A percentile compares a stretch with the other conserved stretches of the same genome.
Conservation (phyloP, 2,888 invertebrate species). For the Epirrita christyi region DNA sequence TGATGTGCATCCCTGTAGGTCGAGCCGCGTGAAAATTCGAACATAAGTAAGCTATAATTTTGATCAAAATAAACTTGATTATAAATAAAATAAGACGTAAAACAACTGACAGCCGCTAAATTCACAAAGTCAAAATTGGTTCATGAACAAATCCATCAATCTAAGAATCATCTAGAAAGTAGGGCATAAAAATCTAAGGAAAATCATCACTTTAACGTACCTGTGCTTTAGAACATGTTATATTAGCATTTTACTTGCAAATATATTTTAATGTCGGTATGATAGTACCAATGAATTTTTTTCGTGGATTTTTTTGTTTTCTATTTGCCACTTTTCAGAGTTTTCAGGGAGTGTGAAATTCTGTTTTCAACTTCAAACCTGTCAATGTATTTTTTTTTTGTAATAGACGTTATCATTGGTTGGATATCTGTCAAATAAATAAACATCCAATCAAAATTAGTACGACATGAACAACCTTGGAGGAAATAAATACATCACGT, state of each 20-base stretch:
- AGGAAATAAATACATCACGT: too few species aligned
- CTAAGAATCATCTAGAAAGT: conserved; percentile 7
- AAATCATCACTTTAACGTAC: conserved; percentile 50
- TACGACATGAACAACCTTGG: too few species aligned
- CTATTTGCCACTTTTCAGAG: conserved; percentile 57
- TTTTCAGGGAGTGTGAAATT: not conserved
- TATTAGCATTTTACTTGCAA: conserved; percentile 49
- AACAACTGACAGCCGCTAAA: conserved; percentile 83
- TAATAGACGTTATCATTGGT: not conserved
- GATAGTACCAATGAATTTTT: conserved; percentile 59
- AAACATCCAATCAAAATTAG: not conserved
- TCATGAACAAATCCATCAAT: conserved; percentile 24
- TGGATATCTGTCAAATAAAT: not conserved
- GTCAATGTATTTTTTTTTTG: not conserved
- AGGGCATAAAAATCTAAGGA: not conserved
- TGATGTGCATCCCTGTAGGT: conserved; percentile 68
- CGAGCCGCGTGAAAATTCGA: conserved; percentile 68
- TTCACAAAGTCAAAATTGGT: conserved; percentile 59
- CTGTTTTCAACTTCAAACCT: not conserved
- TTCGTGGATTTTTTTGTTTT: conserved; percentile 65
- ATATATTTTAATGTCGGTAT: conserved; percentile 59
- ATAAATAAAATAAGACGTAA: conserved; percentile 70
- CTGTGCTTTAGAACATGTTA: conserved; percentile 65
- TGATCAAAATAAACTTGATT: conserved; percentile 9
- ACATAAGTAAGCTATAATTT: conserved; percentile 25